These are phyloP conservation scores for Drosophila melanica DNA, from an alignment of 1,140 invertebrate genomes.

Conservation along the genomic window DNA sequence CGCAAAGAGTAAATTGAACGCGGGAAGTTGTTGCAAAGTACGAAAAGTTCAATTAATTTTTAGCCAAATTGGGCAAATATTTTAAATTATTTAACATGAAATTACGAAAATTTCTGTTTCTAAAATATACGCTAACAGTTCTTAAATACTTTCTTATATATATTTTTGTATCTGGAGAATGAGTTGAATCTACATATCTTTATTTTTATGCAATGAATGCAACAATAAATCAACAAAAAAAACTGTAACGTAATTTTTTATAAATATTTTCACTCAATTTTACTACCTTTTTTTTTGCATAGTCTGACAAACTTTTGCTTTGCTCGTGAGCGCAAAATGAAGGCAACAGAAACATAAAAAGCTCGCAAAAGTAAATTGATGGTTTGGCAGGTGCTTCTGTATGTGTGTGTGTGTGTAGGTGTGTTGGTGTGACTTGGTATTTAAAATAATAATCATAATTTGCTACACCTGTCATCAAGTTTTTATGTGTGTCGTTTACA, in stretches of 20 bases:
- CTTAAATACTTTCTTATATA: too few species aligned
- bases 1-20: conserved; percentile 33
- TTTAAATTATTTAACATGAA: too few species aligned
- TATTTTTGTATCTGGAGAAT: too few species aligned
- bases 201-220: too few species aligned
- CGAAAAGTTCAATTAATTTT: conserved; percentile 28
- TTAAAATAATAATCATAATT: conserved; percentile 80
- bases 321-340: background rate
- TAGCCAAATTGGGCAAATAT: too few species aligned
- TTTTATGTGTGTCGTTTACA: conserved; percentile 52
- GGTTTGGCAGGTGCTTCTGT: background rate
- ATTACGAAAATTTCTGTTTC: too few species aligned
- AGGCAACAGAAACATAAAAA: conserved; percentile 8
- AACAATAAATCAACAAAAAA: background rate
- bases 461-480: conserved; percentile 70
- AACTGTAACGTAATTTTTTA: background rate
- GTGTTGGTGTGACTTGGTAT: conserved; percentile 31
- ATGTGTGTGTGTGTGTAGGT: background rate
- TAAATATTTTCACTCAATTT: background rate
- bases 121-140: too few species aligned
- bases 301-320: background rate
- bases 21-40: background rate
- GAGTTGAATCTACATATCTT: too few species aligned
- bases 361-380: conserved; percentile 11
- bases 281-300: background rate